A percentile compares a stretch with the other conserved stretches of the same genome.
Evolutionary conservation across 2,888 invertebrate species (phyloP).

Genomic region (Automeris io): DNA sequence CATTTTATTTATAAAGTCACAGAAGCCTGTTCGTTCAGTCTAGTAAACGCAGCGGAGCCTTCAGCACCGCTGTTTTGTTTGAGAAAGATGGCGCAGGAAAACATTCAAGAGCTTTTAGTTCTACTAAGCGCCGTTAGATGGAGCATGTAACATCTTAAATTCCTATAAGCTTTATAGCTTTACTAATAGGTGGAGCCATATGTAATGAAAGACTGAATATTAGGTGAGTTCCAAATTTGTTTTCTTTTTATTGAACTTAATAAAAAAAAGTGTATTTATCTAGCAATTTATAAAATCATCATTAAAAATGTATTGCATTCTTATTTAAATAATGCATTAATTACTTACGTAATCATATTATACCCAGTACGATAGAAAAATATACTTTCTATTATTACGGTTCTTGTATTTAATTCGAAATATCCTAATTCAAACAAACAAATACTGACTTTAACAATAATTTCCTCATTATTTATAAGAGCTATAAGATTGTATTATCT

Average conservation of each 20-base stretch:
- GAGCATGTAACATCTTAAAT: constrained; percentile 25
- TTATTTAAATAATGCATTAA: too few species aligned
- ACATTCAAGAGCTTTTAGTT: constrained; percentile 28
- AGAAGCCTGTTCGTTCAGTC: constrained; percentile 52
- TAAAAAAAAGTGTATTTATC: background rate
- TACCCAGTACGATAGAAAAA: too few species aligned
- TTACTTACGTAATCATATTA: too few species aligned
- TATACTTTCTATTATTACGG: too few species aligned
- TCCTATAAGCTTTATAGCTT: constrained; percentile 25
- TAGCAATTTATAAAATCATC: background rate
- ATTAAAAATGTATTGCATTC: too few species aligned
- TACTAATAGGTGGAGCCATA: constrained; percentile 44
- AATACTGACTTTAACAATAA: too few species aligned
- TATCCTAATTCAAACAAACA: too few species aligned
- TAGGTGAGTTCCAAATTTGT: constrained; percentile 18
- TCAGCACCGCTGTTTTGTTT: constrained; percentile 31
- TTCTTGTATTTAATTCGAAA: too few species aligned
- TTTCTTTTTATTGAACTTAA: background rate
- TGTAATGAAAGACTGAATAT: constrained; percentile 34
- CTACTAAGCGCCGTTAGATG: constrained; percentile 43
- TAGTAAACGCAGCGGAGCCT: constrained; percentile 49
- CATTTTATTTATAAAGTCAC: constrained; percentile 36
- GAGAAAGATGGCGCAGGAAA: constrained; percentile 49
- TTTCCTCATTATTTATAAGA: too few species aligned
- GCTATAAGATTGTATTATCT: too few species aligned